Base-by-base conservation (phyloP, 2,888 invertebrate species). In the Drosophila tripunctata region DNA sequence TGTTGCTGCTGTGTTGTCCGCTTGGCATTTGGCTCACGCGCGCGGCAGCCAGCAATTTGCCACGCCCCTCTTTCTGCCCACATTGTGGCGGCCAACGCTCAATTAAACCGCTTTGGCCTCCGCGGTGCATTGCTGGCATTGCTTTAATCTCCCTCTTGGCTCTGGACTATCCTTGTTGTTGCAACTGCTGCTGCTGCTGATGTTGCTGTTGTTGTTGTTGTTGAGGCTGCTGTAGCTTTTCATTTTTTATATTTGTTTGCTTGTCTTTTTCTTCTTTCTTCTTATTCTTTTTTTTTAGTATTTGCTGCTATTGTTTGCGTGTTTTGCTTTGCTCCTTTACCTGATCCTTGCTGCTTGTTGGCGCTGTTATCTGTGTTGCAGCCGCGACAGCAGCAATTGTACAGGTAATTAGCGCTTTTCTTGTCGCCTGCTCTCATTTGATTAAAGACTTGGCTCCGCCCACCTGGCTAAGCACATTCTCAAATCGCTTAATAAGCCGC, bases 11-110 rank as follows among this genome's bases (percentile, higher is more conserved):
- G 51, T 48, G 27, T 44, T 38, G 15, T 31, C 7, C 50, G 43
- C 44, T 75, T 79, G 58, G 75, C 58, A 79, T 79, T 70, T 78
- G 61, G 54, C 71, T 71, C 76, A 79, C 78, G 51, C 24, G 19
- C 56, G 48, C 22, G 10, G 45, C 78, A 65, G 67, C 75, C 65
- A 65, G 60, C 67, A 63, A 52, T 67, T 38, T 56, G 45, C 61
- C 24, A 31, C 40, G 41, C 55, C 44, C 40, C 33, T 43, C 27
- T 10, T 21, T n/a, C 35, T 24, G 40, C 43, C 40, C 36, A 40
- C 40, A 40, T 27, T 31, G 52, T 56, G 55, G 71, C 47, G 62
- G 71, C 54, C 40, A 61, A 45, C 41, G 80, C 80, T 83, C 84
- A 83, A 80, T 80, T 80, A 80, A 80, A 72, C 62, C 80, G 48